phyloP scores from a whole-genome alignment of 2,888 invertebrate species.

The Steromphala cineraria region DNA sequence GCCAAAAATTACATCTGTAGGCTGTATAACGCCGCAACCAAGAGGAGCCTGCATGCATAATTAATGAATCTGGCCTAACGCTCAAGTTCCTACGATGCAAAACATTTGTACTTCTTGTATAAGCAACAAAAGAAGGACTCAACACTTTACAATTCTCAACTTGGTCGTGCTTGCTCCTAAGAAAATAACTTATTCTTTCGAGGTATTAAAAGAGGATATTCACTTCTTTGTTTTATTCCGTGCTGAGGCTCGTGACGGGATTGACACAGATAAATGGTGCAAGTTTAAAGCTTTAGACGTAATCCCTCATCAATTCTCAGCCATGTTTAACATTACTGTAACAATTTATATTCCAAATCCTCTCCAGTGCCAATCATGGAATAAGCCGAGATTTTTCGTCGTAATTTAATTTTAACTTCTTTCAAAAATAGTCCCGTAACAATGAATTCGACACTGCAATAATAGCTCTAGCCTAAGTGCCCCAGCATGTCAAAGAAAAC shows the following conservation, averaged over 20 bases:
- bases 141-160: not conserved
- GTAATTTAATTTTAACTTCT: too few relatives aligned
- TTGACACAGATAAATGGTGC: not conserved
- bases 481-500: too few relatives aligned
- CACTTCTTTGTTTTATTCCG: constrained; percentile 7
- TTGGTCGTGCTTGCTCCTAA: not conserved
- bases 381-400: too few relatives aligned
- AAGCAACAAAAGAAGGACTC: not conserved
- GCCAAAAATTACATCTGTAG: constrained; percentile 20
- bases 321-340: not conserved
- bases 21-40: not conserved
- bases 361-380: not conserved
- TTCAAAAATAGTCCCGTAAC: too few relatives aligned
- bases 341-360: not conserved
- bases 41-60: constrained; percentile 5
- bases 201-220: not conserved
- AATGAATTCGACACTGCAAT: too few relatives aligned
- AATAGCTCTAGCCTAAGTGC: too few relatives aligned
- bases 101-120: not conserved
- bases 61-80: not conserved
- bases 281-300: not conserved
- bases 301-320: constrained; percentile 15
- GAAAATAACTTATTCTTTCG: constrained; percentile 1
- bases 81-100: not conserved
- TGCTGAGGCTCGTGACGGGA: not conserved